Evolutionary conservation across 2,888 invertebrate species (phyloP), one percentile per base, ranked within the genome.

Genomic region (Caenorhabditis afra): DNA sequence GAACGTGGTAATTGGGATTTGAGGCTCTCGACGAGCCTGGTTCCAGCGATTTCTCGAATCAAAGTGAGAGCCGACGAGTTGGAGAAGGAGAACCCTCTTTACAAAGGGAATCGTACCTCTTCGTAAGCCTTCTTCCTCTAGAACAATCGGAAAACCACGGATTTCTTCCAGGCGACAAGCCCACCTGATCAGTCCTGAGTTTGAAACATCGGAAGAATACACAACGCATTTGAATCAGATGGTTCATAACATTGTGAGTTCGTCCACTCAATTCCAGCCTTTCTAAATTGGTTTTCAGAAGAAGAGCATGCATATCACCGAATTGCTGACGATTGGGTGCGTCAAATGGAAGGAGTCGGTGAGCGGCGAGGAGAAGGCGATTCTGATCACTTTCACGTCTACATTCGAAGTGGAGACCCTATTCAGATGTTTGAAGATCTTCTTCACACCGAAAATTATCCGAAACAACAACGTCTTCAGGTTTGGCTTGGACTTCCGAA

Each of bases 1-100:
- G 75, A 75, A 68, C 62, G 70, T 22, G 53, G 61, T 0, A 70
- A 75, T 57, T 79, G 79, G 79, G 73, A 79, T 41, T 55, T 79
- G n/a, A 37, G 73, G 10, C 55, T 70, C 12, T 59, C 75, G 1
- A 67, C 53, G 0, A 16, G 44, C 0, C 20, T 79, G 0, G 70
- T 79, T 1, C 79, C 79, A 2, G 79, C 59, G 3, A 35, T 79
- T 1, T 79, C 79, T 14, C 37, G 79, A 47, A 49, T 79, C 16
- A 22, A 50, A 3, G 52, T 73, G 11, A 45, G 16, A 1, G 66
- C 61, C 2, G 71, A 78, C 57, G 62, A 66, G 49, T 29, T 78
- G 22, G 78, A 78, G n/a, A 71, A 67, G 14, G n/a, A 62, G 8
- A 62, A 66, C 44, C 0, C 20, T 1, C 45, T 78, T 5, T 78